These are phyloP conservation scores for Cerastoderma edule DNA, from an alignment of 2,888 invertebrate species.

Conservation along the genomic window DNA sequence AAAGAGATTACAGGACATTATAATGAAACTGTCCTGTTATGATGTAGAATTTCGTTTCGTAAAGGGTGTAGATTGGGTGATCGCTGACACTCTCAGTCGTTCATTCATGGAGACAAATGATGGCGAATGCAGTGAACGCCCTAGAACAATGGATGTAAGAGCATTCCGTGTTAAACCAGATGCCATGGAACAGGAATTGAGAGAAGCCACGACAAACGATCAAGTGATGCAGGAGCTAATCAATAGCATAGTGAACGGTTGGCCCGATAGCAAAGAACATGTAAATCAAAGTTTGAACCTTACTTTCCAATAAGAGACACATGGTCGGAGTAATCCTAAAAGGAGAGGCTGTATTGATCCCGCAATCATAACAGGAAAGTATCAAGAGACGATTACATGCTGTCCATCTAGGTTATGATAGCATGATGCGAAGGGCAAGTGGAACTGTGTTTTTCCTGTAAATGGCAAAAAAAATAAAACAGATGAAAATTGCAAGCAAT, in stretches of 20 bases:
- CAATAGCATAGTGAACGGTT: conserved; percentile 17
- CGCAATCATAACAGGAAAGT: conserved; percentile 19
- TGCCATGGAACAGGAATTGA: conserved; percentile 23
- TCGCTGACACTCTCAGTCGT: conserved; percentile 54
- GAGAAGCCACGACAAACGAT: conserved; percentile 24
- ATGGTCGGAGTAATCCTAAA: conserved; percentile 37
- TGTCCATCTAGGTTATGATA: conserved; percentile 31
- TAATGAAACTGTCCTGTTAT: conserved; percentile 51
- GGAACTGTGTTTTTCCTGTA: conserved; percentile 38
- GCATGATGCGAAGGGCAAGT: conserved; percentile 34
- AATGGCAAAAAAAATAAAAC: conserved; percentile 40
- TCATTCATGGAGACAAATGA: conserved; percentile 20
- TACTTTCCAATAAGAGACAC: conserved; percentile 37
- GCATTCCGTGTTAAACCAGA: conserved; percentile 30
- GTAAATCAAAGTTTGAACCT: not conserved
- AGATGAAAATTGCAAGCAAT: conserved; percentile 20
- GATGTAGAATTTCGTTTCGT: conserved; percentile 51
- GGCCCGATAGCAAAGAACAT: conserved; percentile 30
- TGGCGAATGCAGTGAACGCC: not conserved
- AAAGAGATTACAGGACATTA: conserved; percentile 53
- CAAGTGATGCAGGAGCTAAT: not conserved
- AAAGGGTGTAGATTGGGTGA: conserved; percentile 39
- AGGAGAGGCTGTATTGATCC: conserved; percentile 41
- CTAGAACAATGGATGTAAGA: conserved; percentile 1
- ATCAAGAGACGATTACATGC: conserved; percentile 30